Evolutionary conservation across 1,140 invertebrate species (phyloP), one percentile per base, ranked within the genome.

Genomic region (Drosophila rhopaloa): DNA sequence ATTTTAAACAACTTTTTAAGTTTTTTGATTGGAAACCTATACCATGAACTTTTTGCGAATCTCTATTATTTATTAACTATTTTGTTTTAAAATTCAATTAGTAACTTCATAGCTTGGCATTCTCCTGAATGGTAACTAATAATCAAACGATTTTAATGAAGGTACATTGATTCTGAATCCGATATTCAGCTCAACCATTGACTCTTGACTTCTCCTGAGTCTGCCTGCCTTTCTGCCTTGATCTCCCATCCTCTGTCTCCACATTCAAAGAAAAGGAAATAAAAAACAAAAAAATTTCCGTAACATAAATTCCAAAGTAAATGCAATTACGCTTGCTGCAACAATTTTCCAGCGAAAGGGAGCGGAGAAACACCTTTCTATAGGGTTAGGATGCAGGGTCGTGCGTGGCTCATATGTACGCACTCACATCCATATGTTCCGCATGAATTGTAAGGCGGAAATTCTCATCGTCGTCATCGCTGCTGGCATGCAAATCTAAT

Each of bases 261-360:
- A 9, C 19, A 24, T 24, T 27, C 24, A 38, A 35, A 19, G n/a
- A 35, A 59, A 27, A 16, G 41, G 37, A 72, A 80, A 44, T 75
- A 66, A 65, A 65, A 51, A 40, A 47, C 19, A 46, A 46, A 44
- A 76, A 75, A 71, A 65, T 67, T 54, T 40, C 61, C 68, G 61
- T 63, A 83, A 70, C 76, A 88, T 83, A 88, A 89, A 83, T 88
- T 89, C 63, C 66, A 35, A 67, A 66, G 62, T 74, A 88, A 88
- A 89, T 89, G 76, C 80, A 88, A 89, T 88, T 89, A 89, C 79
- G 75, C 83, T 76, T 83, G 63, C 59, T 76, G 71, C 62, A 82
- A 41, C 75, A 78, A 77, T 61, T 71, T 80, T 59, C 44, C 57
- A 50, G 50, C 27, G 35, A 29, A 40, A 29, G 10, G 41, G 29